Evolutionary conservation across 2,113 vertebrate genomes (phyloP).

Genomic region (Sapajus apella): DNA sequence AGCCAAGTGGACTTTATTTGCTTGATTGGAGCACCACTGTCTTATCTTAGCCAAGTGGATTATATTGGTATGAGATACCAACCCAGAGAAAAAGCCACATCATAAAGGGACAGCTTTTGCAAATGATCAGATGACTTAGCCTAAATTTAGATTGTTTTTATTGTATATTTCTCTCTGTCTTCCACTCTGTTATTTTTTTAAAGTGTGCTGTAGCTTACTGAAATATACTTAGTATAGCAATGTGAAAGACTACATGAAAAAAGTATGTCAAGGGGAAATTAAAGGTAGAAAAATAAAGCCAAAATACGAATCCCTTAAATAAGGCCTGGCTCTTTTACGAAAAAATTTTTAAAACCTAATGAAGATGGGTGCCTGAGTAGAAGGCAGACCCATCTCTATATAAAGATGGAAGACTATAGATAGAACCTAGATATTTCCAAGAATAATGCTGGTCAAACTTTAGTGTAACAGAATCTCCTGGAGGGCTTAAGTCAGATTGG

Average conservation of each 20-base stretch:
- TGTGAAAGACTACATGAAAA: not conserved
- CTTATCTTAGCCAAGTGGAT: not conserved
- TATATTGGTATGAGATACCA: not conserved
- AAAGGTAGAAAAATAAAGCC: not conserved
- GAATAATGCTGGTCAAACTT: not conserved
- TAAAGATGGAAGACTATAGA: not conserved
- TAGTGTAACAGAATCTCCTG: accelerated
- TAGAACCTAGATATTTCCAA: not conserved
- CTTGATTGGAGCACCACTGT: too few relatives aligned
- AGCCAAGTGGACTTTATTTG: not conserved
- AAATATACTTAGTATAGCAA: not conserved
- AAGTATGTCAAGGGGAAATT: not conserved
- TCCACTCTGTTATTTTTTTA: not conserved
- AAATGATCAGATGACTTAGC: not conserved
- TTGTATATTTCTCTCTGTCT: not conserved
- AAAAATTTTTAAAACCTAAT: not conserved
- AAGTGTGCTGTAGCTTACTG: not conserved
- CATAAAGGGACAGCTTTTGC: not conserved
- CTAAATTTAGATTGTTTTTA: not conserved
- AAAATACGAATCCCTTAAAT: not conserved
- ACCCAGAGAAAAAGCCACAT: not conserved
- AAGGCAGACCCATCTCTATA: not conserved
- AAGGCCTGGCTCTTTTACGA: not conserved
- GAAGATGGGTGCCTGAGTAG: not conserved
- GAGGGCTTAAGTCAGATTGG: not conserved